Evolutionary conservation across 2,113 vertebrate species (phyloP), one percentile per base, ranked within the genome.

Genomic region (Engystomops pustulosus): DNA sequence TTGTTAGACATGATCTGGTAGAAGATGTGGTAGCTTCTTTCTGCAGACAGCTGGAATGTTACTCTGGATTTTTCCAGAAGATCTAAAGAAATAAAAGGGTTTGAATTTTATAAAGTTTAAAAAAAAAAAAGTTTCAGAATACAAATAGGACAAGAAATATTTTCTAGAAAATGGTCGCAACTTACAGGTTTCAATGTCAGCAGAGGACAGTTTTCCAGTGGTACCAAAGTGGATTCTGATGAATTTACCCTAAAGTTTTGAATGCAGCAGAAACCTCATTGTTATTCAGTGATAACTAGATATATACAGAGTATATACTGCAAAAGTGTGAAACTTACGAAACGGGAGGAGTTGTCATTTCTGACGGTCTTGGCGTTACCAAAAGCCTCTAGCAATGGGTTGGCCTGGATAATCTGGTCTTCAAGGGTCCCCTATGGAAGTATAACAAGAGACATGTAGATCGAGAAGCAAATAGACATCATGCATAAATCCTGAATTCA

Each of bases 221-320:
- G 88, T 87, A 65, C 89, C 89, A 23, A 87, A 92, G 87, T 89
- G 92, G 86, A 92, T 92, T 88, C 88, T 84, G 88, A 91, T 91
- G 89, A 92, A 92, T 89, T 92, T 92, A 84, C 89, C 91, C 89
- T 91, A 62, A 11, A 51, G 17, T 6, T 80, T 67, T 45, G 12
- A 23, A n/a, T 4, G 27, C n/a, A n/a, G 34, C 2, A 49, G 30
- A 69, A 23, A 49, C 49, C 11, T n/a, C 12, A n/a, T 7, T 44
- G 41, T 70, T 41, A 4, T 41, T 41, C 30, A 3, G 17, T 55
- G 47, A 12, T 15, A 27, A 75, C 9, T 11, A 0, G 6, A 27
- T 34, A 17, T 4, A 9, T 18, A 2, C 32, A 6, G 14, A 14
- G 1, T 47, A 4, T 51, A 30, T 10, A 74, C 47, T 20, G 25